A percentile compares a stretch with the other conserved stretches of the same genome.
Evolutionary conservation across 2,888 invertebrate species (phyloP).

Genomic region (Anthophora plumipes): DNA sequence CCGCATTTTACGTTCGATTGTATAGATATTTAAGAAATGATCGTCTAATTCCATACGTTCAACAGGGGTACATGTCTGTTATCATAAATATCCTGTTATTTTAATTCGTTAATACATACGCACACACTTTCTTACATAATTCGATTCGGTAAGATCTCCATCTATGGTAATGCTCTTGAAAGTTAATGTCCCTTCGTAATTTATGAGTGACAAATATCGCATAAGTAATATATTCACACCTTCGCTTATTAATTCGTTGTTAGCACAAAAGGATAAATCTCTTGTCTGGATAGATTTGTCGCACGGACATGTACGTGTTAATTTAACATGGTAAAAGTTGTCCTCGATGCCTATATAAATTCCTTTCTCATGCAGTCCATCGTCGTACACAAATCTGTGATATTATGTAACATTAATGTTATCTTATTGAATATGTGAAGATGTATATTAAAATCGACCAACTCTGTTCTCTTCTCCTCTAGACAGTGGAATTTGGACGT

Average conservation of each 20-base stretch:
- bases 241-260: conserved; percentile 87
- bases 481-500: conserved; percentile 88
- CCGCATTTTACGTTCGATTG: conserved; percentile 87
- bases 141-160: conserved; percentile 87
- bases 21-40: conserved; percentile 86
- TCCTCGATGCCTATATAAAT: conserved; percentile 86
- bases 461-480: conserved; percentile 88
- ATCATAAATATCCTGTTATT: conserved; percentile 7
- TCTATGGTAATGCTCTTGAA: conserved; percentile 87
- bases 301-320: conserved; percentile 85
- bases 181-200: conserved; percentile 86
- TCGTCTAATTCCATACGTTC: conserved; percentile 67
- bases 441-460: conserved; percentile 67
- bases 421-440: background rate
- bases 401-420: background rate
- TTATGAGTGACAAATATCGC: conserved; percentile 87
- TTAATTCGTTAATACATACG: background rate
- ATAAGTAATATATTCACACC: conserved; percentile 87
- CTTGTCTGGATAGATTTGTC: conserved; percentile 85
- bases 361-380: conserved; percentile 85
- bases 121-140: conserved; percentile 87
- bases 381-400: conserved; percentile 85
- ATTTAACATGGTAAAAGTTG: conserved; percentile 86
- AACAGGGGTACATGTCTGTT: conserved; percentile 69
- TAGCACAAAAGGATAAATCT: conserved; percentile 85